Evolutionary conservation across 2,888 invertebrate genomes (phyloP), one percentile per base, ranked within the genome.

Genomic region (Ectemnius continuus): DNA sequence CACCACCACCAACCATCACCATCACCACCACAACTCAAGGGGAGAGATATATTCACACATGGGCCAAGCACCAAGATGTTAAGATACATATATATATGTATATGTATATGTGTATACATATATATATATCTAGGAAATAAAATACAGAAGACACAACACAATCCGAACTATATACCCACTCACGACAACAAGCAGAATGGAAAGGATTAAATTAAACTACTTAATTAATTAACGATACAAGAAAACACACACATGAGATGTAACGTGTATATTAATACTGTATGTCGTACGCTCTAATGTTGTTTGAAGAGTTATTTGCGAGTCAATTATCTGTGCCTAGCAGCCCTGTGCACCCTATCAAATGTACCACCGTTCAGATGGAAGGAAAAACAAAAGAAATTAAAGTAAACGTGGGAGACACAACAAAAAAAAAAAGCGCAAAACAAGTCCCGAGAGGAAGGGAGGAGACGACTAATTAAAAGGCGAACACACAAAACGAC

Each of bases 301-400:
- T 90, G 89, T 91, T 91, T 91, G 89, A 90, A 89, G 89, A 90
- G 90, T 92, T 92, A 93, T 93, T 93, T 93, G 93, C 91, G 91
- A 93, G 93, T 93, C 93, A 93, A 93, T 93, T 93, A 93, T 92
- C 92, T 93, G 93, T 93, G 93, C 93, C 93, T 93, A 91, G 91
- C 91, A 90, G 91, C 89, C 91, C 90, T 90, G 90, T 89, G 90
- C 91, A 91, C 91, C 89, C 88, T 89, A 91, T 88, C 89, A 91
- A 90, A 89, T 88, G 88, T 90, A 90, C 89, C 89, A 90, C 87
- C 89, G 87, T 90, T 89, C 89, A 88, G 86, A 90, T 87, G 86
- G 52, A 36, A 36, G 36, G 36, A 36, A 36, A 88, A 84, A n/a
- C n/a, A n/a, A 23, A 23, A 23, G 23, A 86, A 83, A 78, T 71